These are phyloP conservation scores for Porites lutea DNA, from an alignment of 64 coral and sea anemone genomes.

Conservation along the genomic window DNA sequence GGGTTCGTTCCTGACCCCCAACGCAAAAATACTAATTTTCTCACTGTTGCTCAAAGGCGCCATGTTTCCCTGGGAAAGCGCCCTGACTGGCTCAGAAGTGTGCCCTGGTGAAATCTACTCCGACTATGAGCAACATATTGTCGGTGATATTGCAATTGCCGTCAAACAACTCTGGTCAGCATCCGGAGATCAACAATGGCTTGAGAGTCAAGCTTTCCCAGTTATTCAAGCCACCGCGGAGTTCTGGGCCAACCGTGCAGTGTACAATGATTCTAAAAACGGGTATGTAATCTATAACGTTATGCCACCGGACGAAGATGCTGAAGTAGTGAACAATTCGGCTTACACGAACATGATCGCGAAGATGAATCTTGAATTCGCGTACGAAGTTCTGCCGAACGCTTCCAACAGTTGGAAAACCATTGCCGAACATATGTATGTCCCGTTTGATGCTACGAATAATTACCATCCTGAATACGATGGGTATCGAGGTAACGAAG, in stretches of 20 bases:
- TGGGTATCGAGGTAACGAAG: slow-evolving; percentile 66
- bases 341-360: slow-evolving; percentile 95
- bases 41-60: slow-evolving; percentile 50
- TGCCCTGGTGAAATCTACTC: slow-evolving; percentile 94
- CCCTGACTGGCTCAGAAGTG: slow-evolving; percentile 91
- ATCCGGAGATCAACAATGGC: slow-evolving; percentile 81
- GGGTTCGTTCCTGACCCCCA: no score
- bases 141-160: slow-evolving; percentile 90
- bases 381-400: slow-evolving; percentile 55
- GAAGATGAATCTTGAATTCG: slow-evolving; percentile 93
- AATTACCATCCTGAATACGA: slow-evolving; percentile 96
- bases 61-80: slow-evolving; percentile 99
- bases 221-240: slow-evolving; percentile 83
- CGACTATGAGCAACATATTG: slow-evolving; percentile 85
- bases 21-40: neutral
- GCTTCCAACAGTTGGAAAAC: slow-evolving; percentile 72
- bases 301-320: slow-evolving; percentile 95
- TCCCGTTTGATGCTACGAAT: slow-evolving; percentile 79
- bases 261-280: slow-evolving; percentile 63
- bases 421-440: slow-evolving; percentile 81
- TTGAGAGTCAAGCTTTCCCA: slow-evolving; percentile 44
- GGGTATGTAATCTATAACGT: slow-evolving; percentile 87
- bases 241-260: slow-evolving; percentile 92
- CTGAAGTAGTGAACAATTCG: slow-evolving; percentile 89
- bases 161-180: slow-evolving; percentile 92